Evolutionary conservation across 1,140 invertebrate genomes (phyloP), one percentile per base, ranked within the genome.

Genomic region (Platorchestia sp.): DNA sequence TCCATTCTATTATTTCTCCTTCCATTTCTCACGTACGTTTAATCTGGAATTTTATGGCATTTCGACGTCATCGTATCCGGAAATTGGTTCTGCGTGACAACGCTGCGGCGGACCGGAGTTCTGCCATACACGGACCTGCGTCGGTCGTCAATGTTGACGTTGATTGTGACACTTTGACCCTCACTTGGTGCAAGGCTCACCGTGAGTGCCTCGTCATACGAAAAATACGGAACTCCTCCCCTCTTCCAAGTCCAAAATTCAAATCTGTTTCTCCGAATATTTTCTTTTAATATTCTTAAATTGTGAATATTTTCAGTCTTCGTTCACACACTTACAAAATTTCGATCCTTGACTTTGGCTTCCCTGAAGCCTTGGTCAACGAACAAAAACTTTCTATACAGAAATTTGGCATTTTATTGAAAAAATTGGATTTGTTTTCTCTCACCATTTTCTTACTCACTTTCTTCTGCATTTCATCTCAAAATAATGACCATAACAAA

Each of bases 181-280:
- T 22, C 43, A 93, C 91, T 47, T 93, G 91, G 43, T 40, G 36
- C 91, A 93, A 93, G 36, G 91, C 45, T 93, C 44, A 45, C 91
- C 45, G 27, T 47, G 91, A 10, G 40, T 93, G 43, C 43, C 22
- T 91, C 1, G 42, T 51, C 10, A 7, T 91, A 16, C 91, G 91
- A 93, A 93, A 93, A 93, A 93, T 93, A 93, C 91, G 91, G 91
- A 93, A 93, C 44, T 93, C 6, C 91, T 93, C 91, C 87, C 43
- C 6, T 93, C 19, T 16, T 14, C 59, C 59, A 36, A 75, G 36
- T 75, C 27, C 36, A 36, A 75, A 75, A 75, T n/a, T 75, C 10
- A 75, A 75, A 75, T 75, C 27, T 75, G 1, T 3, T 22, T 1
- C 10, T 22, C 14, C 59, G 59, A 75, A 75, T 36, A 10, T 19